Evolutionary conservation across 2,888 invertebrate species (phyloP).

Genomic region (Sarcophaga carnaria): DNA sequence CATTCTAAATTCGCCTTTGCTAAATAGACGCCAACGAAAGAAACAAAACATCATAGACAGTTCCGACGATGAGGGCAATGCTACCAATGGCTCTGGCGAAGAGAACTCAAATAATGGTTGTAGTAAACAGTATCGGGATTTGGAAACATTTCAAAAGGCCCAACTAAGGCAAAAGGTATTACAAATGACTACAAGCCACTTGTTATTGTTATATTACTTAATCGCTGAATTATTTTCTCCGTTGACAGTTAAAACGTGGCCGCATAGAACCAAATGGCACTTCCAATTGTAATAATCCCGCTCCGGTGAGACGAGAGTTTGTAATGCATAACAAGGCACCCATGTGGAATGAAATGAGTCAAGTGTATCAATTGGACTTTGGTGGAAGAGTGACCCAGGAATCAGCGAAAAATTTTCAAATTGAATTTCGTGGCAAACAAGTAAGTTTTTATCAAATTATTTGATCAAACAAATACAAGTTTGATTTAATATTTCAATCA

Average conservation of each 20-base stretch:
- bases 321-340: conserved; percentile 98
- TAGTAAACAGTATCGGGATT: conserved; percentile 90
- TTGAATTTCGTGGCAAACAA: conserved; percentile 97
- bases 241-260: conserved; percentile 87
- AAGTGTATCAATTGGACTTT: conserved; percentile 99
- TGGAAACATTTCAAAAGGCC: conserved; percentile 95
- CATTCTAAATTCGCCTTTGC: conserved; percentile 91
- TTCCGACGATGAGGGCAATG: conserved; percentile 89
- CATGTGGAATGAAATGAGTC: conserved; percentile 99
- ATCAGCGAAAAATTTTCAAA: conserved; percentile 99
- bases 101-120: conserved; percentile 81
- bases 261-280: conserved; percentile 84
- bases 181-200: background rate
- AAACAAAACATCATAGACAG: conserved; percentile 89
- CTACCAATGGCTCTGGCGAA: conserved; percentile 84
- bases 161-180: conserved; percentile 94
- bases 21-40: conserved; percentile 89
- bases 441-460: conserved; percentile 82
- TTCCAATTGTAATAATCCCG: conserved; percentile 78
- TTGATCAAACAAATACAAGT: background rate
- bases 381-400: conserved; percentile 99
- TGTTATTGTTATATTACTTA: background rate
- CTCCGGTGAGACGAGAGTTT: conserved; percentile 88
- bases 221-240: background rate
- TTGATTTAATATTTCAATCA: too few species aligned